These are phyloP conservation scores for Nymphalis c-album DNA, from an alignment of 2,888 invertebrate species.

Conservation along the genomic window DNA sequence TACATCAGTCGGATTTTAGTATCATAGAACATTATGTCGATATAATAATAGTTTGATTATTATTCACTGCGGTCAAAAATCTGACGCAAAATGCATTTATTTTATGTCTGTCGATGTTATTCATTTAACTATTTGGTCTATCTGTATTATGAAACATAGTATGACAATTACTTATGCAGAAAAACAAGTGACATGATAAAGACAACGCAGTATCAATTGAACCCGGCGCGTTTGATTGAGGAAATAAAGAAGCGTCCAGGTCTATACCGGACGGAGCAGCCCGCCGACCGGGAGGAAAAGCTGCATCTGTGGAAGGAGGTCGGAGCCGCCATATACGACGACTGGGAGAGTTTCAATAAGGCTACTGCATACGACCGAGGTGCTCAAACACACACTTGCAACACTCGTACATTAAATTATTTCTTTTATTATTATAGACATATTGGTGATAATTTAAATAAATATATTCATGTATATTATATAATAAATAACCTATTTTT, in stretches of 20 bases:
- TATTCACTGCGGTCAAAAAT: too few relatives aligned
- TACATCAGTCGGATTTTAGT: too few relatives aligned
- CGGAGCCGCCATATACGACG: constrained; percentile 62
- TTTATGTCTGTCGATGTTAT: not conserved
- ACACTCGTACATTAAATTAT: not conserved
- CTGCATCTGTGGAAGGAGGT: constrained; percentile 71
- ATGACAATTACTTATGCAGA: not conserved
- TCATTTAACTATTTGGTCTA: too few relatives aligned
- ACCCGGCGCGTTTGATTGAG: constrained; percentile 63
- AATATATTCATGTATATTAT: too few relatives aligned
- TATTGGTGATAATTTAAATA: too few relatives aligned
- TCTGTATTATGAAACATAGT: too few relatives aligned
- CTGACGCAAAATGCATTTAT: too few relatives aligned
- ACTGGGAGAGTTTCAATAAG: constrained; percentile 66
- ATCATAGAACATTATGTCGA: too few relatives aligned
- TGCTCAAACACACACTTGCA: constrained; percentile 39
- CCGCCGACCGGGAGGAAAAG: constrained; percentile 74
- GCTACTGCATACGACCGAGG: constrained; percentile 72
- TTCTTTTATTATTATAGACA: too few relatives aligned
- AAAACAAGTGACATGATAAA: constrained; percentile 33
- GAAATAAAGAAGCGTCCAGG: constrained; percentile 73
- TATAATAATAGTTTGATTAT: too few relatives aligned
- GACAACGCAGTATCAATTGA: constrained; percentile 46
- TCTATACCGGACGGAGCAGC: constrained; percentile 64
- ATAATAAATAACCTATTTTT: too few relatives aligned